Evolutionary conservation across 2,797 vertebrate species (phyloP).

Genomic region (Numenius phaeopus): DNA sequence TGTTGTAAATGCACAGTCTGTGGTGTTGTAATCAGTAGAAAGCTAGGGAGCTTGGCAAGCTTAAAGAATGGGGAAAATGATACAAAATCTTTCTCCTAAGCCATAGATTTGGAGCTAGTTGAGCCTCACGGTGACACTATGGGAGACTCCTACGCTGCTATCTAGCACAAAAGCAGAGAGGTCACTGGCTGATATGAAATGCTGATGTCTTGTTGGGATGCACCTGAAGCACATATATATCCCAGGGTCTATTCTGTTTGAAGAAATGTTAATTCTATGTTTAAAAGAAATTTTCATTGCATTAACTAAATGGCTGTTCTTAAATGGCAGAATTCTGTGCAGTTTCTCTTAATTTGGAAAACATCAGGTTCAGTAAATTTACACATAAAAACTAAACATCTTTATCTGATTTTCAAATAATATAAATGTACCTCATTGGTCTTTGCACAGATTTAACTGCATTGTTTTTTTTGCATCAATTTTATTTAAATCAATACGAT

Average conservation of each 20-base stretch:
- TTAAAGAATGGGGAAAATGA: not conserved
- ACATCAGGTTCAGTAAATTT: not conserved
- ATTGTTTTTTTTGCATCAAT: not conserved
- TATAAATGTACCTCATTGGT: not conserved
- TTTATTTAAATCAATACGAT: not conserved
- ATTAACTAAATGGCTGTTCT: not conserved
- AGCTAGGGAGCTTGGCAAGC: not conserved
- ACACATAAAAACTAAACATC: not conserved
- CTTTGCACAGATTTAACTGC: not conserved
- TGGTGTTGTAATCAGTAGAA: not conserved
- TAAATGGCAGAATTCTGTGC: not conserved
- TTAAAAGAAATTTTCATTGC: not conserved
- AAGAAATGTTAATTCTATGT: not conserved
- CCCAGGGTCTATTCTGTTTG: not conserved
- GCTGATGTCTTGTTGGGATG: not conserved
- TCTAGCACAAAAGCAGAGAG: not conserved
- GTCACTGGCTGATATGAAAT: not conserved
- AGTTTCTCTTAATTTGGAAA: not conserved
- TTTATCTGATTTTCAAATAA: not conserved
- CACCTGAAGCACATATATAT: not conserved
- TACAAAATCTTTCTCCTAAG: not conserved
- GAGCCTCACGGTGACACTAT: not conserved
- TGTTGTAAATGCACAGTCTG: not conserved
- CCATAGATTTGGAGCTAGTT: not conserved
- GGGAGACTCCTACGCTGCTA: not conserved